Evolutionary conservation across 1,140 invertebrate genomes (phyloP), one percentile per base, ranked within the genome.

Genomic region (Hormaphis cornu): DNA sequence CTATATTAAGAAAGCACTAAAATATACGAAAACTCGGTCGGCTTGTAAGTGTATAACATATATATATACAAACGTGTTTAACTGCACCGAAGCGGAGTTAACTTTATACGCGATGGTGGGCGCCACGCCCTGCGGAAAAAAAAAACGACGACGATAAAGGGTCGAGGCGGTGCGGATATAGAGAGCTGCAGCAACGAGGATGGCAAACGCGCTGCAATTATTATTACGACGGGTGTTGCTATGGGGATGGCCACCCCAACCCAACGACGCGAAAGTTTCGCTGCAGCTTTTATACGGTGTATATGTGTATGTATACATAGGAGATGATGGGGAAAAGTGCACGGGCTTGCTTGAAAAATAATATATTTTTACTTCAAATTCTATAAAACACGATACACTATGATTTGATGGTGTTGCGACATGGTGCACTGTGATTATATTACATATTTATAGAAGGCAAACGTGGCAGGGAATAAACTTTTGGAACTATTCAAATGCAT

Each of bases 81-180:
- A 16, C 9, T 6, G 9, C 54, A 24, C 16, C 24, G 54, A 9
- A 58, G 14, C 14, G 33, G 20, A 50, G 44, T 30, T n/a, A 50
- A 66, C 61, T 66, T 63, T 48, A 63, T n/a, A n/a, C n/a, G n/a
- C 26, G 59, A 63, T 20, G 28, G 14, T 14, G 18, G 16, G 28
- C 42, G 44, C 61, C 61, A 66, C 61, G 61, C 61, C 61, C 61
- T n/a, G n/a, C n/a, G n/a, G n/a, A n/a, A n/a, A n/a, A n/a, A n/a
- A 28, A 66, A 16, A 35, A 22, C 61, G 61, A 33, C 2, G 30
- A 22, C 61, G 61, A 33, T 5, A 20, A 22, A 20, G 58, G 28
- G 44, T 66, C 22, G 33, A 20, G 18, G 59, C 30, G 20, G 5
- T 20, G 12, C 0, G 18, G 7, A n/a, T n/a, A n/a, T n/a, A 37